A percentile compares a stretch with the other conserved stretches of the same genome.
Conservation (phyloP, 2,888 invertebrate species). For the Nemotelus nigrinus region DNA sequence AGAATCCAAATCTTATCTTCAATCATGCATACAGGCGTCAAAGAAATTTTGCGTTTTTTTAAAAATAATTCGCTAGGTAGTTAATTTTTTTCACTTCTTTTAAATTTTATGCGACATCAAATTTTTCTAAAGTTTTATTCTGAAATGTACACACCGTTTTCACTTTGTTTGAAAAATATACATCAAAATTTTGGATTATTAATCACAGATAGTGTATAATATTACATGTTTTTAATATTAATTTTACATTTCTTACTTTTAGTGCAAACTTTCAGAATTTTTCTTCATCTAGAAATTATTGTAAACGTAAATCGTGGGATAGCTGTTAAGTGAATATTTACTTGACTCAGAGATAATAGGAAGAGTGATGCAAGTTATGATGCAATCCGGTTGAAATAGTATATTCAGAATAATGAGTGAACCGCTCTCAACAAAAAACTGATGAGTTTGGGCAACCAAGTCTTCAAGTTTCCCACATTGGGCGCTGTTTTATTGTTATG, state of each 20-base stretch:
- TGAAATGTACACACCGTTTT: slow-evolving; percentile 47
- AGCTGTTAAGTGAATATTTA: too few relatives aligned
- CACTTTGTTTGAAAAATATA: slow-evolving; percentile 63
- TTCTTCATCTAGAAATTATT: too few relatives aligned
- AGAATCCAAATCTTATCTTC: slow-evolving; percentile 6
- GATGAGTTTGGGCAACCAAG: too few relatives aligned
- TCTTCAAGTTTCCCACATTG: too few relatives aligned
- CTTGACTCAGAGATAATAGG: too few relatives aligned
- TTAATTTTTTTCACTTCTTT: slow-evolving; percentile 15
- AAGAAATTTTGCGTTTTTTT: slow-evolving; percentile 14
- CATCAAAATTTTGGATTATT: slow-evolving; percentile 67
- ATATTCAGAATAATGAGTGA: too few relatives aligned
- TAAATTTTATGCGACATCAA: slow-evolving; percentile 32
- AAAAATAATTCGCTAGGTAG: slow-evolving; percentile 14
- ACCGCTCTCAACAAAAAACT: too few relatives aligned
- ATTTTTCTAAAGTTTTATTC: slow-evolving; percentile 41
- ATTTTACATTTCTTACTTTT: neutral
- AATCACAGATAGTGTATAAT: slow-evolving; percentile 67
- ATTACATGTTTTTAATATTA: slow-evolving; percentile 52
- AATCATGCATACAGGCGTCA: slow-evolving; percentile 27
- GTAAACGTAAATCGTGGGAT: too few relatives aligned
- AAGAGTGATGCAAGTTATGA: too few relatives aligned
- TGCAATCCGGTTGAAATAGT: too few relatives aligned
- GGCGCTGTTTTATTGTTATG: too few relatives aligned
- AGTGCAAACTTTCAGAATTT: neutral